Base-by-base conservation (phyloP, 2,888 invertebrate genomes). In the Hydriomena furcata region DNA sequence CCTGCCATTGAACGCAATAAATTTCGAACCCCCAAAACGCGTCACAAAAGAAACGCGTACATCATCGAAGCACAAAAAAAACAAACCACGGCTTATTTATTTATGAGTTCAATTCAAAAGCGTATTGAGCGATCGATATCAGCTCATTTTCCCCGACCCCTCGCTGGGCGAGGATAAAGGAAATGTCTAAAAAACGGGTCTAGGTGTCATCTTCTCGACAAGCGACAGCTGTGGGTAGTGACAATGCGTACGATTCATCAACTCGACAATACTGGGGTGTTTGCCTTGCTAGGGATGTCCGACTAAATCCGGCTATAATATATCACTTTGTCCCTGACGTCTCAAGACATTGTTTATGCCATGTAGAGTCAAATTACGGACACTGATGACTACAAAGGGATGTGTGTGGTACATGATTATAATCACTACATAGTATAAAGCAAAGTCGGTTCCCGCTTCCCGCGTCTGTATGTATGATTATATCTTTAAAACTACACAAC, bases 121-220 rank as follows among this genome's bases (percentile, higher is more conserved):
- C 82, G 82, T 84, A 82, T 83, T 81, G 78, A 80, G 78, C 82
- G 89, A 89, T 89, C 84, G 86, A 86, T 88, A 88, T 89, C 87
- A 73, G 69, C 81, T 85, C 84, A 84, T 87, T 85, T 81, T 73
- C 73, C 65, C 63, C 68, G 75, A 75, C 76, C 68, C 76, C 81
- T 77, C 76, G 76, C 80, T 73, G 82, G 60, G 79, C 66, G 43
- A 71, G 69, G 70, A 87, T 84, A 88, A 87, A 71, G 73, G 70
- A 73, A 69, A 73, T 76, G 82, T 83, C 82, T 80, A 78, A 87
- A 86, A 83, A 87, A 85, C 79, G 70, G 74, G 74, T 70, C 79
- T 71, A 74, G 82, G 85, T 86, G 86, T 85, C 87, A 86, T 84
- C 84, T 75, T 84, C 84, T 75, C 83, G 86, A 84, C 86, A 82